Conservation (phyloP, 2,113 vertebrate species). For the Fukomys damarensis region DNA sequence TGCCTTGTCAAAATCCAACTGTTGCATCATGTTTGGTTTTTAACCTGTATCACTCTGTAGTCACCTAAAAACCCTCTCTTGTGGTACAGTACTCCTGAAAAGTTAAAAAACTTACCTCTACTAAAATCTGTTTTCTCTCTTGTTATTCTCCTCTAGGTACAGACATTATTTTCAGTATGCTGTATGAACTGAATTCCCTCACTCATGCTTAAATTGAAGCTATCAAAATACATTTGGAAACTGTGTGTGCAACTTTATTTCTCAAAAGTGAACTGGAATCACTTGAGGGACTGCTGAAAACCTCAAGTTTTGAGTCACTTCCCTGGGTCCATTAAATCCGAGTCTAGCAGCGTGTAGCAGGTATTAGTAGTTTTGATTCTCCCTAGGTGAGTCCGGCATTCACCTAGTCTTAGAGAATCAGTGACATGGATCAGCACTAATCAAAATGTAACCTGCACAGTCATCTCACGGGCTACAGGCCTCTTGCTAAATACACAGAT, state of each 20-base stretch:
- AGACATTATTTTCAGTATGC: not conserved
- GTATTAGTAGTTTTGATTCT: not conserved
- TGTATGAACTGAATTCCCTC: not conserved
- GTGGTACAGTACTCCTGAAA: not conserved
- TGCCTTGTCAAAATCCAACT: not conserved
- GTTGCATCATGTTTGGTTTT: not conserved
- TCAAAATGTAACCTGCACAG: not conserved
- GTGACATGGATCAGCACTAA: not conserved
- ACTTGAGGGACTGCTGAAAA: not conserved
- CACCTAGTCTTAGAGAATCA: not conserved
- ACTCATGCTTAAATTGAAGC: not conserved
- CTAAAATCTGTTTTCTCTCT: not conserved
- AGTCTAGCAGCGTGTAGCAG: not conserved
- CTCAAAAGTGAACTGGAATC: constrained; percentile 13
- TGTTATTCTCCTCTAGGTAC: not conserved
- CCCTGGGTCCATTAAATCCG: not conserved
- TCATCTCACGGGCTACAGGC: not conserved
- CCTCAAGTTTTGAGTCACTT: not conserved
- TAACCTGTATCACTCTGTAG: not conserved
- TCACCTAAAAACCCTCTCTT: not conserved
- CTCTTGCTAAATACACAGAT: not conserved
- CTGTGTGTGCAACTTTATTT: not conserved
- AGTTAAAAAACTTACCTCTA: not conserved
- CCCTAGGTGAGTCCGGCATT: not conserved
- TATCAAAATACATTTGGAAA: constrained; percentile 4